Evolutionary conservation across 2,113 vertebrate genomes (phyloP).

Genomic region (Casuarius casuarius): DNA sequence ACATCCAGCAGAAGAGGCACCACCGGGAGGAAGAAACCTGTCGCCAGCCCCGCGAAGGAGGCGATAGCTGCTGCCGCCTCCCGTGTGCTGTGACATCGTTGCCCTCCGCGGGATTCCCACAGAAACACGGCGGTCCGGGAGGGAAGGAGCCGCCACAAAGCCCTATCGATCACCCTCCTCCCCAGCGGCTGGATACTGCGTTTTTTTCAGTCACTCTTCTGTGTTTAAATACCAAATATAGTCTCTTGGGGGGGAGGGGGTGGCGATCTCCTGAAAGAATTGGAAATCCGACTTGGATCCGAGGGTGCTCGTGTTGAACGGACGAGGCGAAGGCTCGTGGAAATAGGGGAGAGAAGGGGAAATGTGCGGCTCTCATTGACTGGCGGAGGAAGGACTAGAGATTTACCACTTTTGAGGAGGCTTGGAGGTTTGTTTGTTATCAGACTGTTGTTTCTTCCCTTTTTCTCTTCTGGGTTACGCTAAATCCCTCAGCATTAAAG

Average conservation of each 20-base stretch:
- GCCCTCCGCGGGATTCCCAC: not conserved
- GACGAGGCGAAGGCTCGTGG: not conserved
- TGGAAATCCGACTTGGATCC: not conserved
- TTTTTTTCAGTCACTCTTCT: not conserved
- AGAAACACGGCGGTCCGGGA: not conserved
- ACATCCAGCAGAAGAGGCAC: not conserved
- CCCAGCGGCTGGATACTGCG: slow-evolving; percentile 22
- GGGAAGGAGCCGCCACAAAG: slow-evolving; percentile 34
- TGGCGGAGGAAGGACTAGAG: not conserved
- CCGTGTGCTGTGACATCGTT: not conserved
- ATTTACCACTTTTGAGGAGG: not conserved
- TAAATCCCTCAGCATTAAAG: slow-evolving; percentile 6
- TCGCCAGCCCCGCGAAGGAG: not conserved
- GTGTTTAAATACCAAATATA: slow-evolving; percentile 63
- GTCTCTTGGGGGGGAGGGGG: not conserved
- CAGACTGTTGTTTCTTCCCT: not conserved
- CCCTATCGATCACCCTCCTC: not conserved
- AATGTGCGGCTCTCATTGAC: not conserved
- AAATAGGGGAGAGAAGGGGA: not conserved
- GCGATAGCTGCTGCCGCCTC: not conserved
- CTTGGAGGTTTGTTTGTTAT: not conserved
- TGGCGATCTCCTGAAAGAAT: slow-evolving; percentile 30
- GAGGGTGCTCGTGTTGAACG: not conserved
- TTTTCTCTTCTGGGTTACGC: not conserved
- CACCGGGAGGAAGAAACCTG: not conserved